phyloP scores from a whole-genome alignment of 2,113 vertebrate species.

The Sarotherodon lohbergeri region DNA sequence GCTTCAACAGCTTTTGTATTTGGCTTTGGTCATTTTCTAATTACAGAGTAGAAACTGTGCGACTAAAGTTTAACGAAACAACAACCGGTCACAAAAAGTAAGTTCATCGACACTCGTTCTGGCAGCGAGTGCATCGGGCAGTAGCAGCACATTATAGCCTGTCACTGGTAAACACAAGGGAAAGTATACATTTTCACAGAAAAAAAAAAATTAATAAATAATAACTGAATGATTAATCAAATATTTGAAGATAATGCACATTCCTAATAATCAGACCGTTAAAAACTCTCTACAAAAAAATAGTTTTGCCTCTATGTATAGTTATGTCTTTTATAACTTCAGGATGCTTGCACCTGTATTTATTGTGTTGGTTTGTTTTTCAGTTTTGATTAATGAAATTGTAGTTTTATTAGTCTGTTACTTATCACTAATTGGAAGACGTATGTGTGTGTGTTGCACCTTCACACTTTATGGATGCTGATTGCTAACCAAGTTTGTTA shows the following conservation, averaged over 20 bases:
- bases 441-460: neutral
- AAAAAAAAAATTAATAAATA: too few relatives aligned
- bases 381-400: neutral
- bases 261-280: neutral
- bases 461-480: neutral
- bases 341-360: neutral
- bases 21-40: neutral
- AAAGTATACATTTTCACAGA: neutral
- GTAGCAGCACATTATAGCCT: neutral
- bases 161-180: neutral
- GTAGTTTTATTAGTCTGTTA: neutral
- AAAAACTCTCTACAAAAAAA: neutral
- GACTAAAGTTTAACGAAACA: neutral
- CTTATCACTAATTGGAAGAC: neutral
- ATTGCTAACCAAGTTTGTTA: neutral
- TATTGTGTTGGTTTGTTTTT: neutral
- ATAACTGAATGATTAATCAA: accelerated
- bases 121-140: accelerated
- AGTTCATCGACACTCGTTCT: neutral
- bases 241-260: neutral
- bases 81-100: too few relatives aligned
- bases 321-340: neutral
- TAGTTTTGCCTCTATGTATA: neutral
- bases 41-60: neutral
- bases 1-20: neutral